Percentiles rank a stretch among this genome's conserved stretches.
These are phyloP conservation scores for Leptosomus discolor DNA, from an alignment of 2,113 vertebrate species.

Conservation along the genomic window DNA sequence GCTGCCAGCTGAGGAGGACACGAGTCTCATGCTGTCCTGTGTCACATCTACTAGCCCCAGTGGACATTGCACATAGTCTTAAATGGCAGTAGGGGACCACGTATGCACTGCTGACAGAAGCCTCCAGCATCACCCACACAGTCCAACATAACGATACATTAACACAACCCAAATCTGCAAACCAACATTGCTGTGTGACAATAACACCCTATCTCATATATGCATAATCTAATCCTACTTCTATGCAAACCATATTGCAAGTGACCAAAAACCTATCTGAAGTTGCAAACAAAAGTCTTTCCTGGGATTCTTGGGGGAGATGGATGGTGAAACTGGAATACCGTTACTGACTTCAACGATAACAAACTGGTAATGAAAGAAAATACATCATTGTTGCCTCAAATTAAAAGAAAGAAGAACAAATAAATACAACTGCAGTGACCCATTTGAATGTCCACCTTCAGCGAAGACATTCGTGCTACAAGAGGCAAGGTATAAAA, in stretches of 20 bases:
- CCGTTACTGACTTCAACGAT: not conserved
- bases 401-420: not conserved
- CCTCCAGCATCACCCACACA: not conserved
- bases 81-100: not conserved
- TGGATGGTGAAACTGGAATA: not conserved
- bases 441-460: not conserved
- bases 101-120: fast-evolving
- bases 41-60: not conserved
- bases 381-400: not conserved
- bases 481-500: not conserved
- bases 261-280: not conserved
- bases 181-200: not conserved
- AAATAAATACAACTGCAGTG: not conserved
- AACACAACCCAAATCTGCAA: not conserved
- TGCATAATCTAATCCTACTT: not conserved
- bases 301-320: not conserved
- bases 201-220: not conserved
- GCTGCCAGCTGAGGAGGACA: not conserved
- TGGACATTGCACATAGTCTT: not conserved
- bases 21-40: not conserved
- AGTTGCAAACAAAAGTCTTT: not conserved
- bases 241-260: not conserved
- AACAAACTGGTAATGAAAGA: not conserved
- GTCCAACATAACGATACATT: not conserved
- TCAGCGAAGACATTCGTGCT: not conserved